Evolutionary conservation across 2,888 invertebrate genomes (phyloP).

Genomic region (Drosophila anomelani): DNA sequence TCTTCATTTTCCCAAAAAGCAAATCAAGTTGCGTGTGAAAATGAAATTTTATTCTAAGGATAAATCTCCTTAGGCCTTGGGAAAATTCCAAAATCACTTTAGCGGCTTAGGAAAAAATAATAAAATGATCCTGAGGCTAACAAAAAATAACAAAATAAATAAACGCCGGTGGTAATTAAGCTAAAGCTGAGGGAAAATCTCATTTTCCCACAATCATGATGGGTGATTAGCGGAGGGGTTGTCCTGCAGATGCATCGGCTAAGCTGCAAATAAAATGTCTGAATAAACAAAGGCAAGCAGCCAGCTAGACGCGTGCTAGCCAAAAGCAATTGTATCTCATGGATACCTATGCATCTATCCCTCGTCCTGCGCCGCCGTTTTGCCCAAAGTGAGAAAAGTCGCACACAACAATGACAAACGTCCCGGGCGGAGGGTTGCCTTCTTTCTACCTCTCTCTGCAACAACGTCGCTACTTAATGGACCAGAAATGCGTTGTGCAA

Average conservation of each 20-base stretch:
- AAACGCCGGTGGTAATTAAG: constrained; percentile 57
- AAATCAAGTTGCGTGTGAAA: background rate
- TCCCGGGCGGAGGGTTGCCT: constrained; percentile 27
- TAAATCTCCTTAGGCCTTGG: background rate
- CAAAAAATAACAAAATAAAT: constrained; percentile 38
- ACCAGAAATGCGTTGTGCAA: constrained; percentile 80
- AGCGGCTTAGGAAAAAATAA: constrained; percentile 47
- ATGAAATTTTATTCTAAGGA: no score
- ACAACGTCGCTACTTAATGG: constrained; percentile 74
- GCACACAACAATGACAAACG: constrained; percentile 76
- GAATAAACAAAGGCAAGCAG: constrained; percentile 60
- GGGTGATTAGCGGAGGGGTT: constrained; percentile 31
- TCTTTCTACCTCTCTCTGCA: constrained; percentile 59
- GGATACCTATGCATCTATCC: constrained; percentile 46
- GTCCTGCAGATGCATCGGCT: constrained; percentile 55
- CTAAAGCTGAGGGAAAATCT: constrained; percentile 51
- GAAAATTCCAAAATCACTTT: constrained; percentile 17
- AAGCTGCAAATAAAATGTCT: constrained; percentile 64
- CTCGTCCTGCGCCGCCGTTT: background rate
- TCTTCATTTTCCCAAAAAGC: background rate
- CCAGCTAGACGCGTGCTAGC: constrained; percentile 66
- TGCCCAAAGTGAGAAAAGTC: constrained; percentile 76
- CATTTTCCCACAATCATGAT: constrained; percentile 65
- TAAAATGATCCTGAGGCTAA: constrained; percentile 52
- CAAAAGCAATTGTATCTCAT: constrained; percentile 70